Conservation (phyloP, 2,797 vertebrate genomes). For the Argentina silus region DNA sequence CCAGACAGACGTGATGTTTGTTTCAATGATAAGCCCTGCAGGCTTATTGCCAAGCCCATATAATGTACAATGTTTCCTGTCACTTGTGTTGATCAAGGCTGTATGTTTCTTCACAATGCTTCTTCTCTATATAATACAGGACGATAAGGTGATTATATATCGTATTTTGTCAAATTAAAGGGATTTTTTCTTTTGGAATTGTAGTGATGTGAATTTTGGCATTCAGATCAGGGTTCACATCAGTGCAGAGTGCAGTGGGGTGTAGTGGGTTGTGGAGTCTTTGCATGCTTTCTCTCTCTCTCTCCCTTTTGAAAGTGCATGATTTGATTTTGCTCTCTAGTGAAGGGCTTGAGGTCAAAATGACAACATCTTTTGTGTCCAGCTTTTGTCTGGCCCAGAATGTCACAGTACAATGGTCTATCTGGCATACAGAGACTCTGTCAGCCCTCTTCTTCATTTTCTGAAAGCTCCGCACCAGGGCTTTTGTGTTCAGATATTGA, state of each 20-base stretch:
- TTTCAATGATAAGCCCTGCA: background rate
- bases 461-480: no score
- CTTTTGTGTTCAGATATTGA: background rate
- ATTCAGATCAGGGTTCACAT: constrained; percentile 23
- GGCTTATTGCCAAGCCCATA: background rate
- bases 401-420: constrained; percentile 34
- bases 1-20: background rate
- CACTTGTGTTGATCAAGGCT: constrained; percentile 20
- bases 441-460: no score
- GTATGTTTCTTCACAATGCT: constrained; percentile 78
- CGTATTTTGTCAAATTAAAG: constrained; percentile 55
- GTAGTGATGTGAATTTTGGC: constrained; percentile 52
- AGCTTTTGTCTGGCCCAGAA: constrained; percentile 14
- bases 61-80: background rate
- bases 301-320: constrained; percentile 9
- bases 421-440: background rate
- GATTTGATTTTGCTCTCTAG: constrained; percentile 1
- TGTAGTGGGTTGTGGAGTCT: constrained; percentile 67
- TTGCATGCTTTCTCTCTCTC: constrained; percentile 12
- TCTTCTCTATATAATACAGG: constrained; percentile 75
- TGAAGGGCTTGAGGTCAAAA: background rate
- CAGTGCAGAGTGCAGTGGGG: constrained; percentile 70
- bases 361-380: background rate
- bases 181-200: constrained; percentile 55
- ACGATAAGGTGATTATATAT: constrained; percentile 87